phyloP scores from a whole-genome alignment of 2,113 vertebrate genomes.

The Shinisaurus crocodilurus region DNA sequence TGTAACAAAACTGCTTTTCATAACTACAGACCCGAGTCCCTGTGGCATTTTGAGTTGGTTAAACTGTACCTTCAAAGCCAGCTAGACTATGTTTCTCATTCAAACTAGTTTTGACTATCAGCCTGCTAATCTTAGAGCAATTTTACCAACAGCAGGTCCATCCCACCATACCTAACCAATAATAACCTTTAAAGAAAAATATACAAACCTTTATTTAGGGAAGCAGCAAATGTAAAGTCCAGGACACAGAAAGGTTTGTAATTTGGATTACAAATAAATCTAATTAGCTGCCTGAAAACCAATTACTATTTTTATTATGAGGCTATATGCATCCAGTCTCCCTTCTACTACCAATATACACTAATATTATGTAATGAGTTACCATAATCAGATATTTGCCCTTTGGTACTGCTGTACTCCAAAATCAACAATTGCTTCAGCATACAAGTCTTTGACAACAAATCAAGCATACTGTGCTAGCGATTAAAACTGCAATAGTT shows the following conservation, averaged over 20 bases:
- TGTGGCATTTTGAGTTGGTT: conserved; percentile 37
- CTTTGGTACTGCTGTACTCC: neutral
- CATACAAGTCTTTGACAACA: neutral
- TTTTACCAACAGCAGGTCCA: conserved; percentile 31
- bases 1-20: neutral
- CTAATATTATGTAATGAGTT: neutral
- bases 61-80: neutral
- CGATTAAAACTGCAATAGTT: neutral
- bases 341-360: neutral
- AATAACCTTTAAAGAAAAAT: conserved; percentile 4
- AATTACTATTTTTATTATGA: neutral
- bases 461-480: neutral
- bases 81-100: neutral
- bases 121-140: neutral
- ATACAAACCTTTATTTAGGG: neutral
- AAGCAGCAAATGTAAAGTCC: neutral
- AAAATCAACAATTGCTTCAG: neutral
- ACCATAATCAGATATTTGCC: neutral
- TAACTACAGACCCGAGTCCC: conserved; percentile 36
- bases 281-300: neutral
- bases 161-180: neutral
- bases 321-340: neutral
- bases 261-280: neutral
- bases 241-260: neutral
- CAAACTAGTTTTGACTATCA: conserved; percentile 43